phyloP scores from a whole-genome alignment of 1,140 invertebrate species.

The Oncopodura yosiiana region DNA sequence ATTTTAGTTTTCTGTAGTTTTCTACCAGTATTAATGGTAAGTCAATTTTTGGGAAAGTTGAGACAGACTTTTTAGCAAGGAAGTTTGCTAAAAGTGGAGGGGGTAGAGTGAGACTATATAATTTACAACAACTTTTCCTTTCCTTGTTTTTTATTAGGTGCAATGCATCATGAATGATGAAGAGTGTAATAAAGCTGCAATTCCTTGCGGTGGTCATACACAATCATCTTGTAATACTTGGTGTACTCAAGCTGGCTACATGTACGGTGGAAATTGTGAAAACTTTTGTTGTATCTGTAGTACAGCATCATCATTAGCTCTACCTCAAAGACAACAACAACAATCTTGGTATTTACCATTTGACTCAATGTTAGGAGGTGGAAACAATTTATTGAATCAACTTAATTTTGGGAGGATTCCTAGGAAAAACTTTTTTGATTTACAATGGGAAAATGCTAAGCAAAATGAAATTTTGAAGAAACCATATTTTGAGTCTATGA shows the following conservation, averaged over 20 bases:
- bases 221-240: not conserved
- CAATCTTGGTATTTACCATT: not conserved
- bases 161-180: too few relatives aligned
- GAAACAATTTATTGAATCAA: not conserved
- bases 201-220: slow-evolving; percentile 14
- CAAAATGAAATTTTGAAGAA: too few relatives aligned
- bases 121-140: too few relatives aligned
- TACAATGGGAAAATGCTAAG: not conserved
- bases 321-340: not conserved
- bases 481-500: too few relatives aligned
- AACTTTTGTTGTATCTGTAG: slow-evolving; percentile 17
- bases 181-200: not conserved
- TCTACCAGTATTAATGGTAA: too few relatives aligned
- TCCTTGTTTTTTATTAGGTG: too few relatives aligned
- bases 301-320: not conserved
- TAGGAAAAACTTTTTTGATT: not conserved
- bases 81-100: too few relatives aligned
- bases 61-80: too few relatives aligned
- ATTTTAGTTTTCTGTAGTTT: too few relatives aligned
- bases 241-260: slow-evolving; percentile 4
- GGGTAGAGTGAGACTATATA: too few relatives aligned
- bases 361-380: not conserved
- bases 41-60: too few relatives aligned
- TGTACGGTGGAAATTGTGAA: slow-evolving; percentile 11
- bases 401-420: not conserved